A percentile compares a stretch with the other conserved stretches of the same genome.
phyloP scores from a whole-genome alignment of 2,113 vertebrate genomes.

The Tapirus terrestris region DNA sequence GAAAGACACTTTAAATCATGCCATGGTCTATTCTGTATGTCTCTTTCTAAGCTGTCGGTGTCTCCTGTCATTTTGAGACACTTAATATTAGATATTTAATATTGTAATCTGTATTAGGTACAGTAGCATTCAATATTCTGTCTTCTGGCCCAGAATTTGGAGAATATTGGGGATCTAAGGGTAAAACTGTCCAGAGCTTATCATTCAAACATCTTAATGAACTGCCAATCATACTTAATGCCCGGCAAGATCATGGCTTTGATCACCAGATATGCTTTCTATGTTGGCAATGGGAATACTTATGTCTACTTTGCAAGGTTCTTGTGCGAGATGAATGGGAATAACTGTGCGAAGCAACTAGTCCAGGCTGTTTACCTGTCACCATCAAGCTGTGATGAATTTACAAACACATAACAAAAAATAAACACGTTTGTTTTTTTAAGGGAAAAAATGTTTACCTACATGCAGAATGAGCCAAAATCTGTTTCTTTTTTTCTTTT shows the following conservation, averaged over 20 bases:
- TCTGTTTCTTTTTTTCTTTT: neutral
- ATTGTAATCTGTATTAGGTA: neutral
- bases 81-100: neutral
- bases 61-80: neutral
- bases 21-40: neutral
- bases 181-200: neutral
- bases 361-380: neutral
- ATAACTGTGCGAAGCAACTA: neutral
- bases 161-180: neutral
- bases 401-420: neutral
- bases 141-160: neutral
- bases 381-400: neutral
- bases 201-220: neutral
- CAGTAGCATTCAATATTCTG: neutral
- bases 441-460: neutral
- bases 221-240: neutral
- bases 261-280: neutral
- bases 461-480: neutral
- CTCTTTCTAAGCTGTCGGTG: neutral
- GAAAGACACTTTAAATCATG: neutral
- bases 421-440: neutral
- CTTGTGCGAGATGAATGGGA: neutral
- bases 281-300: neutral
- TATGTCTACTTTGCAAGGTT: neutral
- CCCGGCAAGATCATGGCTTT: neutral